Percentiles rank a stretch among this genome's conserved stretches.
phyloP scores from a whole-genome alignment of 2,888 invertebrate species.

The Leucoptera coffeella region DNA sequence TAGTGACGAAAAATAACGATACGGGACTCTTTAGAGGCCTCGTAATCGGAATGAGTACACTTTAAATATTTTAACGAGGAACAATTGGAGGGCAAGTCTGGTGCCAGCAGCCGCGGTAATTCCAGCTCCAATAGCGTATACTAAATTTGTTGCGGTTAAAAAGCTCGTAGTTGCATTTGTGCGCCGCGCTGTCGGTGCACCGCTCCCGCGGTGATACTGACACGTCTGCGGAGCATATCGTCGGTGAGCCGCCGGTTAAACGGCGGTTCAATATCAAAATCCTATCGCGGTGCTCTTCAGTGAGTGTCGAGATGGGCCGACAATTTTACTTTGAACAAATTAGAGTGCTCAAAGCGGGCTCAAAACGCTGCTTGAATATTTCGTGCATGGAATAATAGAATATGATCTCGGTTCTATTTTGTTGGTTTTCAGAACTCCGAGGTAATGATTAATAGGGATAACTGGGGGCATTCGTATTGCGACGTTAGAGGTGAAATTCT shows the following conservation, averaged over 20 bases:
- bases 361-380: conserved; percentile 32
- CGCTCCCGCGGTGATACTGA: conserved; percentile 22
- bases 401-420: conserved; percentile 59
- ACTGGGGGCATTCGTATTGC: too few relatives aligned
- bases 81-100: too few relatives aligned
- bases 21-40: too few relatives aligned
- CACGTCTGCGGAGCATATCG: conserved; percentile 18
- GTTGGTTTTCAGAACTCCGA: conserved; percentile 54
- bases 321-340: conserved; percentile 62
- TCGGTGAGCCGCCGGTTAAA: conserved; percentile 17
- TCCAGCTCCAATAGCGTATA: conserved; percentile 64
- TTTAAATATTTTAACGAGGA: too few relatives aligned
- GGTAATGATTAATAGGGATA: too few relatives aligned
- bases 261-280: conserved; percentile 14
- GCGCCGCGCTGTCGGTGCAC: conserved; percentile 39
- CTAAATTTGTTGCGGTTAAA: conserved; percentile 66
- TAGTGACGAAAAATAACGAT: conserved; percentile 61
- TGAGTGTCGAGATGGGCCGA: conserved; percentile 21
- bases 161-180: conserved; percentile 54
- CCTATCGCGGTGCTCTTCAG: conserved; percentile 15
- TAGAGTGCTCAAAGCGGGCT: too few relatives aligned
- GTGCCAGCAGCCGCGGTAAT: conserved; percentile 63
- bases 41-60: background rate
- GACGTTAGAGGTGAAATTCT: too few relatives aligned
- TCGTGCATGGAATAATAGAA: conserved; percentile 61